Evolutionary conservation across 2,113 vertebrate species (phyloP), one percentile per base, ranked within the genome.

Genomic region (Odontophorus gujanensis): DNA sequence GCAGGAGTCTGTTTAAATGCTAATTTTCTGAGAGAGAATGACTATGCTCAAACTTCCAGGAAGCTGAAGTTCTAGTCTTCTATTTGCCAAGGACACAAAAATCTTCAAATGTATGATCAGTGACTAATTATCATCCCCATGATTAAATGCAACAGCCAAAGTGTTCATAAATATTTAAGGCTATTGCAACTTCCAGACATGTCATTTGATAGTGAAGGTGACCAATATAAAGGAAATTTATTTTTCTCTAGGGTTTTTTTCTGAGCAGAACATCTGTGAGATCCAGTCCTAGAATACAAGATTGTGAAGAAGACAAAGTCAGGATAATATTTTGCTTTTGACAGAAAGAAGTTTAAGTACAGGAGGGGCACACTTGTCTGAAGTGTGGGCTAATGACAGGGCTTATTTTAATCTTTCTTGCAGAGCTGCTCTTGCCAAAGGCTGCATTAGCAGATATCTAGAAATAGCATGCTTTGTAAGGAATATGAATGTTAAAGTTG

Each of bases 391-490:
- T 87, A 58, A 67, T 83, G 45, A 68, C 55, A 42, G 42, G 50
- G 32, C 40, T 91, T 87, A 65, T 78, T 66, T 83, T 65, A 94
- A 91, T 85, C 72, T 94, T 89, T 80, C 12, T 89, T 77, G 83
- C 59, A 87, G 72, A 91, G 45, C 76, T 91, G 40, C 38, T 10
- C 73, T 85, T 90, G 89, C 89, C 79, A 92, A 83, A 61, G 57
- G 82, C 92, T 68, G 51, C 81, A 87, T 93, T 89, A 93, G 61
- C 72, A 95, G 79, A 55, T 85, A 63, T 19, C 75, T 71, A 85
- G 72, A 92, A 93, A 95, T 89, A 93, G 68, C 32, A 67, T 34
- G 26, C 18, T 95, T 91, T 81, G 43, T 50, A 58, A 24, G 15
- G 81, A 74, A 71, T 45, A 45, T 20, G 43, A 63, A 73, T 32